phyloP scores from a whole-genome alignment of 2,797 vertebrate genomes.

The Centroberyx gerrardi region DNA sequence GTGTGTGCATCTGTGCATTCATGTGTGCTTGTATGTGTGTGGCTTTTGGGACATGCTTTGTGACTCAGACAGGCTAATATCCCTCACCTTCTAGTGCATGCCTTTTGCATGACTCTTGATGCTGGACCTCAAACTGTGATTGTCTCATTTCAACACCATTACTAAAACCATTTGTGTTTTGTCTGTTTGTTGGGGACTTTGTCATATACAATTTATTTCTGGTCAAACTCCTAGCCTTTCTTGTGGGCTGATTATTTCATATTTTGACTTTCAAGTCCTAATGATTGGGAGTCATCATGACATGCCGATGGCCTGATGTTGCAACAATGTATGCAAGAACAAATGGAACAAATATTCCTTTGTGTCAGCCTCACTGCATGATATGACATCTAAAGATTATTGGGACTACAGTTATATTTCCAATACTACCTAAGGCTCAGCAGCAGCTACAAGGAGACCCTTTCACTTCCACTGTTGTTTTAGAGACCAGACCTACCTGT shows the following conservation, averaged over 20 bases:
- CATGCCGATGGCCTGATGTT: slow-evolving; percentile 30
- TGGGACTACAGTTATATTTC: slow-evolving; percentile 10
- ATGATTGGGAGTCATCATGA: slow-evolving; percentile 35
- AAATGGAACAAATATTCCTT: slow-evolving; percentile 19
- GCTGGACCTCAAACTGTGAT: slow-evolving; percentile 46
- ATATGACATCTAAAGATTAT: slow-evolving; percentile 13
- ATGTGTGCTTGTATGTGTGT: slow-evolving; percentile 23
- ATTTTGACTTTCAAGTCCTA: slow-evolving; percentile 48
- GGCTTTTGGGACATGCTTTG: slow-evolving; percentile 42
- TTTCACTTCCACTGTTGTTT: too few relatives aligned
- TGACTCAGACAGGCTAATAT: slow-evolving; percentile 57
- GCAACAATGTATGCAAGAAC: slow-evolving; percentile 6
- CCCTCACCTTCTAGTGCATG: slow-evolving; percentile 56
- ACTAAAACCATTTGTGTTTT: slow-evolving; percentile 53
- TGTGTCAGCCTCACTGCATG: not conserved
- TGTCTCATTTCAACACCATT: slow-evolving; percentile 52
- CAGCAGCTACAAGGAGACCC: too few relatives aligned
- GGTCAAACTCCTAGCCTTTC: slow-evolving; percentile 36
- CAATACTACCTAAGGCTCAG: not conserved
- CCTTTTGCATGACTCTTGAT: slow-evolving; percentile 56
- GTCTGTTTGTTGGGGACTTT: slow-evolving; percentile 40
- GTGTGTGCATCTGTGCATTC: slow-evolving; percentile 17
- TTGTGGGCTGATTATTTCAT: slow-evolving; percentile 42
- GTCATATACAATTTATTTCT: slow-evolving; percentile 31
- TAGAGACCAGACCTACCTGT: too few relatives aligned